Evolutionary conservation across 2,113 vertebrate species (phyloP).

Genomic region (Hepsetus odoe): DNA sequence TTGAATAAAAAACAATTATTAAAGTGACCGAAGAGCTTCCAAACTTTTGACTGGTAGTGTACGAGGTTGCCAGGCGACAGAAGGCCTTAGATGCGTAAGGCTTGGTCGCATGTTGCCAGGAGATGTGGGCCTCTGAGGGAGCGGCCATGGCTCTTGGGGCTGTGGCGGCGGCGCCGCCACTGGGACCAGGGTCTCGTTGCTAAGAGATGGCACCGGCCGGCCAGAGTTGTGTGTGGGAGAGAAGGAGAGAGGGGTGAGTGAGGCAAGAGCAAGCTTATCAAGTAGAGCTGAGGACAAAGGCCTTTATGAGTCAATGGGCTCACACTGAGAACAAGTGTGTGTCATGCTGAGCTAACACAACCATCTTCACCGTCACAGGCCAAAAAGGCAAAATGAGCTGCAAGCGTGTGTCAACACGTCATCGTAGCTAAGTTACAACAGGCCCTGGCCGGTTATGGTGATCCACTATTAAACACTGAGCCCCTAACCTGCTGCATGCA

Average conservation of each 20-base stretch:
- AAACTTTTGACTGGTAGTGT: constrained; percentile 40
- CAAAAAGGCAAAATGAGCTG: constrained; percentile 21
- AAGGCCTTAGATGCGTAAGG: constrained; percentile 65
- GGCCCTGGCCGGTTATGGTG: not conserved
- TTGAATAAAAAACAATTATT: constrained; percentile 7
- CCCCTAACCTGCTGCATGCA: not conserved
- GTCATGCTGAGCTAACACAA: constrained; percentile 33
- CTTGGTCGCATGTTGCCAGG: constrained; percentile 60
- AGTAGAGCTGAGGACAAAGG: constrained; percentile 41
- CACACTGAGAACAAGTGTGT: constrained; percentile 34
- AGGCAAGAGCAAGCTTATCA: constrained; percentile 36
- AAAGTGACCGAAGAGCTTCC: constrained; percentile 55
- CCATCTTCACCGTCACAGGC: constrained; percentile 26
- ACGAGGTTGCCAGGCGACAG: constrained; percentile 64
- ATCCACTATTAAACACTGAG: not conserved
- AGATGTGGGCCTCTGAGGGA: constrained; percentile 56
- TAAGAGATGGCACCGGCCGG: constrained; percentile 47
- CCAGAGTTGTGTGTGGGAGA: constrained; percentile 36
- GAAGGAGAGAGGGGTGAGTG: not conserved
- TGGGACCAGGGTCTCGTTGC: constrained; percentile 41
- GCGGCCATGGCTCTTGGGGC: constrained; percentile 39
- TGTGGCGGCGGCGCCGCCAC: constrained; percentile 37
- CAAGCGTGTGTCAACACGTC: not conserved
- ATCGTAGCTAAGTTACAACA: constrained; percentile 2
- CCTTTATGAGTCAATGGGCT: constrained; percentile 42